These are phyloP conservation scores for Pristiophorus japonicus DNA, from an alignment of 2,113 vertebrate genomes.

Conservation along the genomic window DNA sequence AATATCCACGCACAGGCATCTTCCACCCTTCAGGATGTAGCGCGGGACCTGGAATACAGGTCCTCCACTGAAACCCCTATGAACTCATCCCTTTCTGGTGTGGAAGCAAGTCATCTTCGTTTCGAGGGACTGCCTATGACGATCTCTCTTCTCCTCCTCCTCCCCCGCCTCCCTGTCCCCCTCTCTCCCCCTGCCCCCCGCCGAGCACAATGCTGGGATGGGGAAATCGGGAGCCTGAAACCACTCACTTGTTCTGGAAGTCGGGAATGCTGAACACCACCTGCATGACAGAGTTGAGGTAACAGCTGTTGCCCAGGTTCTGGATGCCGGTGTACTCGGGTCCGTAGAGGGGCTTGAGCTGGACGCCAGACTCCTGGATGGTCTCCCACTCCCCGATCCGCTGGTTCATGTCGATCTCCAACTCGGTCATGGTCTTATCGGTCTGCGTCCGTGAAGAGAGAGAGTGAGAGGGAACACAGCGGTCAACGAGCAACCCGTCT, in stretches of 20 bases:
- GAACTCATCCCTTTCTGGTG: no score
- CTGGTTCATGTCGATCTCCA: conserved; percentile 98
- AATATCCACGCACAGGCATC: no score
- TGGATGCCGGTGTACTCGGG: conserved; percentile 89
- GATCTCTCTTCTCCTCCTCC: no score
- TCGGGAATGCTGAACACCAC: conserved; percentile 97
- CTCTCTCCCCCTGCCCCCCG: no score
- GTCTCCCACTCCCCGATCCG: conserved; percentile 96
- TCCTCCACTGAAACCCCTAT: no score
- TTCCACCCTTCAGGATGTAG: no score
- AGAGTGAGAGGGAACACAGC: background rate
- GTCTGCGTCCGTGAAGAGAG: conserved; percentile 60
- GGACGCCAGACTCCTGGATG: conserved; percentile 90
- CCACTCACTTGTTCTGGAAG: conserved; percentile 92
- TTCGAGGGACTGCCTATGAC: no score
- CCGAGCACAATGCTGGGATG: no score
- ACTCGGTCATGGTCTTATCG: conserved; percentile 93
- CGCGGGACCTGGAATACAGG: no score
- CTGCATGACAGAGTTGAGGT: conserved; percentile 99
- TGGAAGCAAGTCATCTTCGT: no score
- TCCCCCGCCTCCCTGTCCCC: no score
- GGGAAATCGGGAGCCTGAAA: background rate
- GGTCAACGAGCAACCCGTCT: no score
- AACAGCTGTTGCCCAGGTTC: conserved; percentile 98
- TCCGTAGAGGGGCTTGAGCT: conserved; percentile 83